Conservation (phyloP, 2,888 invertebrate species). For the Eilema depressum region DNA sequence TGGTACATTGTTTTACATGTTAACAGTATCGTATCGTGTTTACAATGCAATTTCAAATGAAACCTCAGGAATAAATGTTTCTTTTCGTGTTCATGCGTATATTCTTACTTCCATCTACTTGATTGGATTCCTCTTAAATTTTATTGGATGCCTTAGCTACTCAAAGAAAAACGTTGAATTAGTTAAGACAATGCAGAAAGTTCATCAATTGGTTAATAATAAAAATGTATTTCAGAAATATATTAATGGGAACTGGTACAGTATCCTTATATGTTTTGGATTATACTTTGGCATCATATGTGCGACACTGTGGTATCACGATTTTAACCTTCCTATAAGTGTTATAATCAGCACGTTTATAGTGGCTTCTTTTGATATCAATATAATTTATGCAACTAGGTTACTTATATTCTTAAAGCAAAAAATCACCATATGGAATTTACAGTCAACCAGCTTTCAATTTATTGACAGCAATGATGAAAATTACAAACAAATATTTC, state of each 20-base stretch:
- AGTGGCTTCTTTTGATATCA: slow-evolving; percentile 19
- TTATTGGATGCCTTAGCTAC: neutral
- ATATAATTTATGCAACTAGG: slow-evolving; percentile 22
- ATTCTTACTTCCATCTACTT: neutral
- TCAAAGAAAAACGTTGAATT: slow-evolving; percentile 20
- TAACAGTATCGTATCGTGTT: neutral
- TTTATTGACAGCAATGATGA: neutral
- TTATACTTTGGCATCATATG: neutral
- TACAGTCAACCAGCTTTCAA: neutral
- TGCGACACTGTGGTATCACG: neutral
- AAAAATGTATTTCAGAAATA: neutral
- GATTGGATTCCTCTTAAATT: slow-evolving; percentile 19
- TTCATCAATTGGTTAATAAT: slow-evolving; percentile 16
- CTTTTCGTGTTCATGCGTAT: neutral
- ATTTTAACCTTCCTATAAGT: neutral
- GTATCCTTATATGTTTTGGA: neutral
- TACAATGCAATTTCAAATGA: neutral
- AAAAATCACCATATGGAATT: slow-evolving; percentile 29
- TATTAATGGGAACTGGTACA: slow-evolving; percentile 6
- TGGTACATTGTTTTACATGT: neutral
- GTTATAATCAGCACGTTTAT: neutral
- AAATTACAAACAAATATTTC: no score
- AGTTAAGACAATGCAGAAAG: slow-evolving; percentile 23
- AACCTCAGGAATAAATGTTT: neutral
- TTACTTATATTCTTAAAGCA: slow-evolving; percentile 22